These are phyloP conservation scores for Acanthopleura granulata DNA, from an alignment of 2,888 invertebrate genomes.

Conservation along the genomic window DNA sequence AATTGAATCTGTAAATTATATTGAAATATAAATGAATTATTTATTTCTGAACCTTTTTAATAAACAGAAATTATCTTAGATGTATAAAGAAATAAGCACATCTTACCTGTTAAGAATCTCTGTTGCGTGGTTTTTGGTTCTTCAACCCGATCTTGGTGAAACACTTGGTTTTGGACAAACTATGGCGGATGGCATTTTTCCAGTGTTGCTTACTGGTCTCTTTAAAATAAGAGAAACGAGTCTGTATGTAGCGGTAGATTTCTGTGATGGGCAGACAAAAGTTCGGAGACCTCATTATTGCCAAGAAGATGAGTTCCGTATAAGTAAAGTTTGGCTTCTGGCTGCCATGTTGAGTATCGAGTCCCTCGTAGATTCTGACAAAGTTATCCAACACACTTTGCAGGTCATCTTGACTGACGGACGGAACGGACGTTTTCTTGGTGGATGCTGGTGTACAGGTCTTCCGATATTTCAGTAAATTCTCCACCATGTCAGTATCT, in stretches of 20 bases:
- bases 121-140: background rate
- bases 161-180: slow-evolving; percentile 52
- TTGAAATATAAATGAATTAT: too few relatives aligned
- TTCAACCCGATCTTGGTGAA: slow-evolving; percentile 48
- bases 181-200: slow-evolving; percentile 54
- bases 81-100: too few relatives aligned
- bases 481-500: too few relatives aligned
- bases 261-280: slow-evolving; percentile 21
- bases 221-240: slow-evolving; percentile 44
- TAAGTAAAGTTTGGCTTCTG: slow-evolving; percentile 12
- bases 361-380: background rate
- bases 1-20: too few relatives aligned
- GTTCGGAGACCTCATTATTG: slow-evolving; percentile 18
- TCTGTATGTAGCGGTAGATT: slow-evolving; percentile 41
- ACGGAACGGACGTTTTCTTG: background rate
- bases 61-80: too few relatives aligned
- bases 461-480: too few relatives aligned
- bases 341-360: background rate
- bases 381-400: background rate
- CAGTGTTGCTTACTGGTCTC: slow-evolving; percentile 45
- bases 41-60: too few relatives aligned
- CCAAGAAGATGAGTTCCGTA: slow-evolving; percentile 20
- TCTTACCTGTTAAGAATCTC: slow-evolving; percentile 4
- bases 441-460: too few relatives aligned
- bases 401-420: background rate